These are phyloP conservation scores for Valencia hispanica DNA, from an alignment of 2,797 vertebrate genomes.

Conservation along the genomic window DNA sequence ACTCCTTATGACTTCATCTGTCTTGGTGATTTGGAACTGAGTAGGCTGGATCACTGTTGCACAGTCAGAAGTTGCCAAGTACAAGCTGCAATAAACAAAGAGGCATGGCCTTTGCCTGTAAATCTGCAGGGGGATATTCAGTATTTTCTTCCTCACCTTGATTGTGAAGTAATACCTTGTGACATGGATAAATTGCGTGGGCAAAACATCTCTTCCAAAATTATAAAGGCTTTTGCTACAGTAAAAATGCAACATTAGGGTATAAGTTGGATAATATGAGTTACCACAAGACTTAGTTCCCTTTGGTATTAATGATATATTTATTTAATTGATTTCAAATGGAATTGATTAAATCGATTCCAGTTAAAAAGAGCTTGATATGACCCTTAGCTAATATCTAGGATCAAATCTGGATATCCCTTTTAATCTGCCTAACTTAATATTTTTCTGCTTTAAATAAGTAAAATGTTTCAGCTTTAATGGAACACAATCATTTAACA, in stretches of 20 bases:
- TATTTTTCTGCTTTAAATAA: too few species aligned
- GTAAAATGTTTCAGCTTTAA: too few species aligned
- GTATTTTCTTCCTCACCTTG: neutral
- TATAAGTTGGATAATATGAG: too few species aligned
- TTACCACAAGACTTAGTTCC: too few species aligned
- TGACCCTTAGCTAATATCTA: too few species aligned
- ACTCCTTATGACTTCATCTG: neutral
- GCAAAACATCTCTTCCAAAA: neutral
- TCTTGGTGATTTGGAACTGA: neutral
- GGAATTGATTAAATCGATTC: too few species aligned
- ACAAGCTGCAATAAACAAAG: neutral
- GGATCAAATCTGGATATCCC: too few species aligned
- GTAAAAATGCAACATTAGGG: neutral
- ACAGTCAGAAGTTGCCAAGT: neutral
- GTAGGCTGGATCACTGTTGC: neutral
- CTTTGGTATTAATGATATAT: neutral
- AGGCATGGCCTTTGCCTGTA: neutral
- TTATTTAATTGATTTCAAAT: neutral
- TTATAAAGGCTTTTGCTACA: too few species aligned
- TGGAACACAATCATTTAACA: too few species aligned
- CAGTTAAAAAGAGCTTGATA: too few species aligned
- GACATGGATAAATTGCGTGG: neutral
- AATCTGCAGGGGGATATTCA: neutral
- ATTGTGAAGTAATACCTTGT: neutral
- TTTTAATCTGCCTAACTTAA: too few species aligned